Base-by-base conservation (phyloP, 2,797 vertebrate species). In the Yasuhikotakia modesta region DNA sequence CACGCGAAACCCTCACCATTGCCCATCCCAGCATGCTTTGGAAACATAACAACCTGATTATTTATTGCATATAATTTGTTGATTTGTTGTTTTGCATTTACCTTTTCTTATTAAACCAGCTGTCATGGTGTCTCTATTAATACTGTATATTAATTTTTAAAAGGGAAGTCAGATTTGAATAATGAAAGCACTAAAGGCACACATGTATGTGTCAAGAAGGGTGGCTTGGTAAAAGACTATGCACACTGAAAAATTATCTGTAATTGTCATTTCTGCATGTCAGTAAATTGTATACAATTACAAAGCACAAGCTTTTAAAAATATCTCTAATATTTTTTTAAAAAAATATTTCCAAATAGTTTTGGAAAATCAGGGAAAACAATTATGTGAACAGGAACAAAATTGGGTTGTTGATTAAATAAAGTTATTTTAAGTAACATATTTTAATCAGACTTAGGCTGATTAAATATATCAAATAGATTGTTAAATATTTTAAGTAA, bases 91-190 rank as follows among this genome's bases (percentile, higher is more conserved):
- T 67, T 43, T 70, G 5, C 58, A 30, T 66, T 48, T 73, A 35
- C 35, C 64, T 70, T 78, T 65, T 45, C 50, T 8, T 43, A 16
- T n/a, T 66, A 24, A 30, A n/a, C 13, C 65, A 52, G 21, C 55
- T 65, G 68, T 43, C 64, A 68, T 60, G 17, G 43, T 27, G 48
- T 24, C 63, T 70, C 66, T 46, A 76, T 76, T 72, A 74, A 27
- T 48, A n/a, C 50, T n/a, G n/a, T n/a, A n/a, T n/a, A 79, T 81
- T 46, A 63, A 85, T 81, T 80, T 78, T 83, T 84, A 12, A 80
- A 72, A 76, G 46, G 27, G 57, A 67, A 6, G 50, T 63, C 17
- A 3, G 73, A 81, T 83, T n/a, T n/a, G n/a, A n/a, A n/a, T n/a
- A n/a, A n/a, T n/a, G n/a, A n/a, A n/a, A n/a, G n/a, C 70, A 84